Base-by-base conservation (phyloP, 1,140 invertebrate species). In the Zaprionus ornatus region DNA sequence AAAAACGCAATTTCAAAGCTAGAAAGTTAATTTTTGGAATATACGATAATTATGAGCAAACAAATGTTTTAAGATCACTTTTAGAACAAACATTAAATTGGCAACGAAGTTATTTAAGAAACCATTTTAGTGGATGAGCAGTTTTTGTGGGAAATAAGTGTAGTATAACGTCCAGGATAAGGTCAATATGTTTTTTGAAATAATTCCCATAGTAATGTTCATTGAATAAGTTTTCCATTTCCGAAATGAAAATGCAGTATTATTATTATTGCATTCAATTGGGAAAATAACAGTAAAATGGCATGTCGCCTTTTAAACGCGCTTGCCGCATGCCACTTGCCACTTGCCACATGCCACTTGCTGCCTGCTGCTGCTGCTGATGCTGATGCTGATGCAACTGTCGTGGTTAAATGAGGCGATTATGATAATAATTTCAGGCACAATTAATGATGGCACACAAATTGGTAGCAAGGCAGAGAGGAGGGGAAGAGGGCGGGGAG, bases 381-480 rank as follows among this genome's bases (percentile, higher is more conserved):
- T 13, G 13, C 2, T 29, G 29, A 7, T 32, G 29, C 17, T 50
- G 42, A 10, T 13, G 13, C 37, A 65, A 50, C 40, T 45, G n/a
- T 56, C 25, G 21, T 65, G 69, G 35, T 64, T 66, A 65, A 71
- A 82, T 79, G 70, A 75, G 66, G 6, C 82, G 68, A 85, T 86
- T 85, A 82, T 87, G 68, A 74, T 82, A 79, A 73, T 76, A 70
- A 82, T 82, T 79, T 68, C 83, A 77, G 80, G 80, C 55, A 61
- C 72, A 86, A 87, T 86, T 86, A 86, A 86, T 73, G 76, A 72
- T 75, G 70, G 40, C 77, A 68, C 65, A 72, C 76, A 66, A 74
- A 64, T 48, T 62, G 60, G 21, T 29, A 52, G 27, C 40, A 27
- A 32, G 35, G 55, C 21, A 21, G 2, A 2, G n/a, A 19, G 6